A percentile compares a stretch with the other conserved stretches of the same genome.
These are phyloP conservation scores for Tachina lurida DNA, from an alignment of 2,888 invertebrate genomes.

Conservation along the genomic window DNA sequence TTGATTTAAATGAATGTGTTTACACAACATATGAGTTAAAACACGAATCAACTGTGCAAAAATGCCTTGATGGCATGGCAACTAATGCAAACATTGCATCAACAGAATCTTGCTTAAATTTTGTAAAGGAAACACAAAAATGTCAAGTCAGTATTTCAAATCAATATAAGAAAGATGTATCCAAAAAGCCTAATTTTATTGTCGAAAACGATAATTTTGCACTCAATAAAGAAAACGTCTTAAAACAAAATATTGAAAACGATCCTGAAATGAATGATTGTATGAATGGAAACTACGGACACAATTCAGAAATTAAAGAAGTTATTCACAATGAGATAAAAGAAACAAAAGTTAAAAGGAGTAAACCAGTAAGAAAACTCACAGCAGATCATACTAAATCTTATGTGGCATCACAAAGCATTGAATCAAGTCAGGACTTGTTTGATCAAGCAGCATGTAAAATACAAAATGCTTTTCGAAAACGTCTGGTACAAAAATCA, in stretches of 20 bases:
- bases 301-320: background rate
- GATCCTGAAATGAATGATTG: background rate
- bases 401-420: background rate
- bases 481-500: slow-evolving; percentile 62
- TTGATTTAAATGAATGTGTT: background rate
- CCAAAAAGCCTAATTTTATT: background rate
- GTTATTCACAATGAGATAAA: background rate
- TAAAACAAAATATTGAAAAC: background rate
- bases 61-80: background rate
- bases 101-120: background rate
- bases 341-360: background rate
- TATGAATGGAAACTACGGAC: too few relatives aligned
- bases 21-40: background rate
- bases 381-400: slow-evolving; percentile 4
- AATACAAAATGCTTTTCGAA: slow-evolving; percentile 72
- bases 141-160: background rate
- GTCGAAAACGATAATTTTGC: background rate
- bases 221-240: too few relatives aligned
- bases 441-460: slow-evolving; percentile 62
- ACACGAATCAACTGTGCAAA: background rate
- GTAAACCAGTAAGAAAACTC: background rate
- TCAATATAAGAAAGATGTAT: background rate
- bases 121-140: background rate
- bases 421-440: background rate
- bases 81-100: background rate